Percentiles rank a stretch among this genome's conserved stretches.
These are phyloP conservation scores for Isoperla grammatica DNA, from an alignment of 2,888 invertebrate species.

Conservation along the genomic window DNA sequence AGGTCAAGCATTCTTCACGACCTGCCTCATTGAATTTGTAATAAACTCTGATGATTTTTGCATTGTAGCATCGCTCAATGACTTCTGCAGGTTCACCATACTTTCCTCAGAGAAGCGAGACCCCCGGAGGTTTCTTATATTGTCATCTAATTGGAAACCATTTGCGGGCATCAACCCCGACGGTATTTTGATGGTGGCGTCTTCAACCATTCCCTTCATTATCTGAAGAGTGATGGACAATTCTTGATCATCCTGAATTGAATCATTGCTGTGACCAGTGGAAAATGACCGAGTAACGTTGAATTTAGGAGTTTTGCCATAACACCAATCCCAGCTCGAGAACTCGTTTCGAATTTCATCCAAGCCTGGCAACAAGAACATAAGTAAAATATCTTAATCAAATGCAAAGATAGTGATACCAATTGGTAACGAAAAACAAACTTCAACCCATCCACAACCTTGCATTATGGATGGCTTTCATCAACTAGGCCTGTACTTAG, in stretches of 20 bases:
- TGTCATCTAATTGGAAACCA: constrained; percentile 58
- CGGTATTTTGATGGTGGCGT: constrained; percentile 60
- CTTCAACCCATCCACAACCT: too few species aligned
- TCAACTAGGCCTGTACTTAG: too few species aligned
- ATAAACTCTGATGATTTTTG: constrained; percentile 50
- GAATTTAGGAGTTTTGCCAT: constrained; percentile 82
- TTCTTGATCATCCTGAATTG: constrained; percentile 42
- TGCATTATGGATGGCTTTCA: too few species aligned
- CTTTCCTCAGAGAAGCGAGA: constrained; percentile 60
- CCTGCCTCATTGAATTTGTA: constrained; percentile 57
- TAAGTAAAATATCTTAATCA: too few species aligned
- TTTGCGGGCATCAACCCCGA: constrained; percentile 51
- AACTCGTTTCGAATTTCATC: constrained; percentile 62
- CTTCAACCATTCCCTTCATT: constrained; percentile 58
- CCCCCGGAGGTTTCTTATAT: constrained; percentile 59
- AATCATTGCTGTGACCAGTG: constrained; percentile 45
- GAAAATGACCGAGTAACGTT: constrained; percentile 61
- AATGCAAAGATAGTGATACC: constrained; percentile 9
- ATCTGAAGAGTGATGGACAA: constrained; percentile 59
- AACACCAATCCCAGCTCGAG: constrained; percentile 81
- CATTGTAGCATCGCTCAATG: constrained; percentile 31
- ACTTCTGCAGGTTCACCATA: constrained; percentile 52
- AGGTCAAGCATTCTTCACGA: constrained; percentile 50
- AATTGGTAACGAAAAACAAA: too few species aligned
- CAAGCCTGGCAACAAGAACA: constrained; percentile 51